Evolutionary conservation across 1,140 invertebrate species (phyloP).

Genomic region (Caenorhabditis brenneri): DNA sequence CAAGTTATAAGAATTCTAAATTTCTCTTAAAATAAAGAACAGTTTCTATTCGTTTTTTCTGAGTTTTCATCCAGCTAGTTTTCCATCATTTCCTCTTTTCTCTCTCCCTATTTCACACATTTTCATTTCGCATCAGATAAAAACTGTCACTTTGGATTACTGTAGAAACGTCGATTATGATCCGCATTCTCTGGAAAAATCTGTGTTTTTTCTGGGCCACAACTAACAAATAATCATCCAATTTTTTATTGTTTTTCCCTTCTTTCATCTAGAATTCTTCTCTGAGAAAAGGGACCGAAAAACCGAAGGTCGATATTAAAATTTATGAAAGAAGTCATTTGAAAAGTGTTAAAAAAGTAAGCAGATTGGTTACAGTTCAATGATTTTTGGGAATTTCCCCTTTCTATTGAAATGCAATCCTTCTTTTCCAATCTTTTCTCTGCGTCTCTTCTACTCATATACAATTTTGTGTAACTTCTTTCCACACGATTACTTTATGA

Average conservation of each 20-base stretch:
- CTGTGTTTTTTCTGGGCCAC: not conserved
- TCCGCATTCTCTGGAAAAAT: not conserved
- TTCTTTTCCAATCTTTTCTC: too few relatives aligned
- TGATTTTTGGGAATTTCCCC: slow-evolving; percentile 21
- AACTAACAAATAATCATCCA: not conserved
- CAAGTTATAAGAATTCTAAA: too few relatives aligned
- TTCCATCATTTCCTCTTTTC: not conserved
- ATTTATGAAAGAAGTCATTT: not conserved
- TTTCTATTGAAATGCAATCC: not conserved
- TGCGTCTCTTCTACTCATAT: not conserved
- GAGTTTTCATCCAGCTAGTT: not conserved
- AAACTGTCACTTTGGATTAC: slow-evolving; percentile 34
- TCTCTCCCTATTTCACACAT: not conserved
- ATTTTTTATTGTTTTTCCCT: not conserved
- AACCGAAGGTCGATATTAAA: not conserved
- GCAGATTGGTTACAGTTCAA: slow-evolving; percentile 33
- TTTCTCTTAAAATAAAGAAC: not conserved
- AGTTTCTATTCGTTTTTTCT: not conserved
- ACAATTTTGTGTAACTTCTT: not conserved
- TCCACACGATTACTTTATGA: slow-evolving; percentile 25
- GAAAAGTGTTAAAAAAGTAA: slow-evolving; percentile 12
- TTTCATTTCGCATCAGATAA: not conserved
- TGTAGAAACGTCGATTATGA: not conserved
- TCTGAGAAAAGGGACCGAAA: not conserved
- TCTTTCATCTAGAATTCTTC: not conserved